A percentile compares a stretch with the other conserved stretches of the same genome.
Evolutionary conservation across 1,140 invertebrate species (phyloP).

Genomic region (Anastrepha ludens): DNA sequence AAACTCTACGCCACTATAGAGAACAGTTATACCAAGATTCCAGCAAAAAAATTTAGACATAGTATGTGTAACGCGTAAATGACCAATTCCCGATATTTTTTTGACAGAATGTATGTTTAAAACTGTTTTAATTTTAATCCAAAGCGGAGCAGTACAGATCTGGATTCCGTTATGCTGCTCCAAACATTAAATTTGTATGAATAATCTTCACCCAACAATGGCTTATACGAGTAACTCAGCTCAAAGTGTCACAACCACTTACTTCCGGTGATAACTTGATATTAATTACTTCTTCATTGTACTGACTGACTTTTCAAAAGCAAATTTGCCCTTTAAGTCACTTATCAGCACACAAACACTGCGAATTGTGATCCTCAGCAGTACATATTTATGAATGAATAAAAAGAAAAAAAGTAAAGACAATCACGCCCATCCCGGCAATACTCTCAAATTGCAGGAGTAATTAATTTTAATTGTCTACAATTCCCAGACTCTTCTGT

Average conservation of each 20-base stretch:
- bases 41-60: no score
- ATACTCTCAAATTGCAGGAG: background rate
- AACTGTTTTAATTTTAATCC: no score
- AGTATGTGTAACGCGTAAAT: no score
- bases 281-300: slow-evolving; percentile 28
- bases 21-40: no score
- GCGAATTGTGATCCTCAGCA: background rate
- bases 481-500: background rate
- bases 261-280: slow-evolving; percentile 15
- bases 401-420: background rate
- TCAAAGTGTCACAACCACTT: background rate
- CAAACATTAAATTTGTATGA: no score
- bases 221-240: background rate
- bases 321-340: background rate
- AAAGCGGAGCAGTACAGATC: no score
- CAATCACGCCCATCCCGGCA: slow-evolving; percentile 5
- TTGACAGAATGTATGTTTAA: no score
- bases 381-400: background rate
- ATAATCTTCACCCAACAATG: background rate
- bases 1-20: no score
- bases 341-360: background rate
- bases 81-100: no score
- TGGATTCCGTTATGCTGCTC: no score
- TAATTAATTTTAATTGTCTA: slow-evolving; percentile 37
- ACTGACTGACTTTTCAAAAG: background rate